Evolutionary conservation across 2,888 invertebrate genomes (phyloP), one percentile per base, ranked within the genome.

Genomic region (Galeopsomyia nigrocyanea): DNA sequence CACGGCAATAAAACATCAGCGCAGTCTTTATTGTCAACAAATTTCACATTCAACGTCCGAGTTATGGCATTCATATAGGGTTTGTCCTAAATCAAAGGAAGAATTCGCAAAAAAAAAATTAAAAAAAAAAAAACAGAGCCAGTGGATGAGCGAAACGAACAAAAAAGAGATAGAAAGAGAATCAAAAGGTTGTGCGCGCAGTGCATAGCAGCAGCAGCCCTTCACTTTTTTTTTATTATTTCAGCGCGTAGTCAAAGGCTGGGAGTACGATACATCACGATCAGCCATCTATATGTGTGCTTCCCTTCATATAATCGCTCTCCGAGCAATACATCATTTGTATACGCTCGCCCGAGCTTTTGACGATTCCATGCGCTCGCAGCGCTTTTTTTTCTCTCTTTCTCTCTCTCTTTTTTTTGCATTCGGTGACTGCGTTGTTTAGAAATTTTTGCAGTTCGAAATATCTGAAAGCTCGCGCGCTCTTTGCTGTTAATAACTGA

Each of bases 321-420:
- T 16, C 21, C 5, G 26, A 60, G 56, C 76, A 61, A 72, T 75
- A 67, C 68, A 72, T 75, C 73, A 73, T 73, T 75, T 73, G 65
- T 73, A 75, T 55, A 31, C 58, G 65, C 60, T 60, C 67, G 19
- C 21, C 21, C 19, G 49, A 31, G 22, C 19, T 39, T 39, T 57
- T 17, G 50, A 14, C 39, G 39, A 39, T 39, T 39, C 39, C 39
- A 49, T 16, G 47, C 46, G 21, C 21, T 61, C 49, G 21, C 49
- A 14, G 39, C 16, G 9, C 46, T 58, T 60, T 60, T 58, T 58
- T 47, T 60, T 47, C 46, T 58, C 13, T n/a, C 17, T 21, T 14
- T 21, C 55, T 39, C 39, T 17, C 57, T 57, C 22, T 22, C 57
- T 57, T 31, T 57, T 26, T 22, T 31, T 26, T 26, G 0, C 55